Conservation (phyloP, 1,140 invertebrate species). For the Hyphantria cunea region DNA sequence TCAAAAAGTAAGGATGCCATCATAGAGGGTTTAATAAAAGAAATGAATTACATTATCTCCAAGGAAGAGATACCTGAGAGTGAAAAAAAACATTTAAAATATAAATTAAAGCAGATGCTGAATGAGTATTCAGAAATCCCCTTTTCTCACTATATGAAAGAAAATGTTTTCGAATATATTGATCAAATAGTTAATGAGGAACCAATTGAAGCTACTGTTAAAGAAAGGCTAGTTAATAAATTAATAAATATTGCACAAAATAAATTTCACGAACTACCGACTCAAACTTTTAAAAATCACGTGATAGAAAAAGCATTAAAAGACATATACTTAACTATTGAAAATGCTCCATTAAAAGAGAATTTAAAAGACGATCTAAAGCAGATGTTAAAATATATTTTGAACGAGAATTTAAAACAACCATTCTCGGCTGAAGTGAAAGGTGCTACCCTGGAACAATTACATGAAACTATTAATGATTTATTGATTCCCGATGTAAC, state of each 20-base stretch:
- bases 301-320: background rate
- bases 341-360: background rate
- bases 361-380: background rate
- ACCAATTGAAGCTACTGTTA: background rate
- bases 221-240: background rate
- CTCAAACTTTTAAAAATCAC: background rate
- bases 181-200: background rate
- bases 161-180: background rate
- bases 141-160: background rate
- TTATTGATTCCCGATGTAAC: background rate
- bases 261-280: background rate
- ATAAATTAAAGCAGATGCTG: background rate
- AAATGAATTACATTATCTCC: background rate
- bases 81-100: slow-evolving; percentile 4
- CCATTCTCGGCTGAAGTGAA: background rate
- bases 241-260: background rate
- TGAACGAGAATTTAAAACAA: background rate
- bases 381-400: background rate
- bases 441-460: background rate
- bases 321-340: background rate
- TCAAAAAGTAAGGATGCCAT: background rate
- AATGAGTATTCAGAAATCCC: background rate
- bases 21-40: background rate
- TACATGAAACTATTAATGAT: background rate
- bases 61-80: background rate